These are phyloP conservation scores for Dasyprocta punctata DNA, from an alignment of 2,113 vertebrate species.

Conservation along the genomic window DNA sequence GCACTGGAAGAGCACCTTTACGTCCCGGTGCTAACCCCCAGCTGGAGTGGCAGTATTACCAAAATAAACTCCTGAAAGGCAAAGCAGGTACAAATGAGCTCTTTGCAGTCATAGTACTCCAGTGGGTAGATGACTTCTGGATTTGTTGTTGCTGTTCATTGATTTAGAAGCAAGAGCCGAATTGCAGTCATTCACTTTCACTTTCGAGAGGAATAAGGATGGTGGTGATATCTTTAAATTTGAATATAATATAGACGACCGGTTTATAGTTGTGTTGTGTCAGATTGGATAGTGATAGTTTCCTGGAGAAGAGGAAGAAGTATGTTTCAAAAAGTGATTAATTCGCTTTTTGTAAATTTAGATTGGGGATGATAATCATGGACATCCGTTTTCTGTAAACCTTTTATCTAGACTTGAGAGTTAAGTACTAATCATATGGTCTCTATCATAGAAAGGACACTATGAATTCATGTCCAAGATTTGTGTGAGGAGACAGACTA, in stretches of 20 bases:
- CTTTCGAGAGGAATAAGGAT: not conserved
- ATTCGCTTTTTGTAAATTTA: constrained; percentile 34
- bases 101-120: constrained; percentile 36
- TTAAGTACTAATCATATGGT: not conserved
- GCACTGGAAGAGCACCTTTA: constrained; percentile 88
- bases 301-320: constrained; percentile 6
- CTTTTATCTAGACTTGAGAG: not conserved
- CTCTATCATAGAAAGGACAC: not conserved
- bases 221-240: constrained; percentile 33
- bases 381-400: not conserved
- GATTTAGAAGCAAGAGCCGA: constrained; percentile 31
- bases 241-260: not conserved
- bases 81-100: constrained; percentile 88
- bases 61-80: constrained; percentile 89
- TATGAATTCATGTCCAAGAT: not conserved
- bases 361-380: not conserved
- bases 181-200: constrained; percentile 42
- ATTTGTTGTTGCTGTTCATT: not conserved
- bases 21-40: constrained; percentile 93
- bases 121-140: constrained; percentile 49
- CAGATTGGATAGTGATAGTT: not conserved
- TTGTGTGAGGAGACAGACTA: not conserved
- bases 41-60: constrained; percentile 95
- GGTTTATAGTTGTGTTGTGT: not conserved
- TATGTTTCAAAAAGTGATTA: constrained; percentile 1